Evolutionary conservation across 2,888 invertebrate species (phyloP).

Genomic region (Folsomia manolachei): DNA sequence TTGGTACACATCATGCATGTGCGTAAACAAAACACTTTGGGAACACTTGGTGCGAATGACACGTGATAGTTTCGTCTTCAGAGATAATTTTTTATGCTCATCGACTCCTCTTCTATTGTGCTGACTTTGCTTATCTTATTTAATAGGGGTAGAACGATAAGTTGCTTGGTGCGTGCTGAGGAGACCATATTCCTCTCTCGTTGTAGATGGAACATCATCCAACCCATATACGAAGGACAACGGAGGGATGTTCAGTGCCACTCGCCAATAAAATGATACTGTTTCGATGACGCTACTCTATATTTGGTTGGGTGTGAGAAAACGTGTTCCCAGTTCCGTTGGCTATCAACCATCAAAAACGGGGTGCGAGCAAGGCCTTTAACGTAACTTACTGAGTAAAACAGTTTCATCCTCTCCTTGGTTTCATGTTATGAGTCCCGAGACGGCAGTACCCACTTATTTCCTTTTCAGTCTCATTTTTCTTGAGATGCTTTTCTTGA

Average conservation of each 20-base stretch:
- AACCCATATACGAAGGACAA: too few species aligned
- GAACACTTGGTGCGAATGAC: not conserved
- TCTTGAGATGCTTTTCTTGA: slow-evolving; percentile 17
- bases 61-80: not conserved
- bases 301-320: not conserved
- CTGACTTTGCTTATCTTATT: slow-evolving; percentile 14
- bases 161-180: slow-evolving; percentile 5
- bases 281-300: not conserved
- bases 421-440: slow-evolving; percentile 46
- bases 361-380: slow-evolving; percentile 40
- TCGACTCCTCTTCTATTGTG: too few species aligned
- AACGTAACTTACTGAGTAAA: too few species aligned
- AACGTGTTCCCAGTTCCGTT: not conserved
- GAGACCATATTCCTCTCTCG: not conserved
- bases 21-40: not conserved
- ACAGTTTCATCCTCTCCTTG: slow-evolving; percentile 17
- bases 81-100: slow-evolving; percentile 13
- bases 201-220: too few species aligned
- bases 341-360: slow-evolving; percentile 31
- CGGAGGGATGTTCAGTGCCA: not conserved
- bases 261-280: slow-evolving; percentile 1
- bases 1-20: not conserved
- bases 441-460: slow-evolving; percentile 44
- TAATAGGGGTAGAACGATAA: not conserved
- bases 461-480: slow-evolving; percentile 21